Percentiles rank a stretch among this genome's conserved stretches.
These are phyloP conservation scores for Brienomyrus brachyistius DNA, from an alignment of 2,113 vertebrate species.

Conservation along the genomic window DNA sequence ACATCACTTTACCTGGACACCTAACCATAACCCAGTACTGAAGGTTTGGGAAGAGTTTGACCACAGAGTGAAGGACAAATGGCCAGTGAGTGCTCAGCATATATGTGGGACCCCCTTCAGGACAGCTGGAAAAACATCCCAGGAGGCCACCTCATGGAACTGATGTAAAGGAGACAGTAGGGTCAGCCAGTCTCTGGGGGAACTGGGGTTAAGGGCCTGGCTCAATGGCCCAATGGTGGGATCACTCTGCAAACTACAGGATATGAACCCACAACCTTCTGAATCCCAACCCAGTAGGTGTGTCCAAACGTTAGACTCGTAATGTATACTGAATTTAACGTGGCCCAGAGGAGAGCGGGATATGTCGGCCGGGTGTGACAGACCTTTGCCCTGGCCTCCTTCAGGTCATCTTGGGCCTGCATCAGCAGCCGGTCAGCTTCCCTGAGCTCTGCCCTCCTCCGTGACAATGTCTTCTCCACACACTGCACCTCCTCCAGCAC, in stretches of 20 bases:
- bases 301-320: not conserved
- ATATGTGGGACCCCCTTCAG: no score
- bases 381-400: slow-evolving; percentile 62
- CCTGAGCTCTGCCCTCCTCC: slow-evolving; percentile 72
- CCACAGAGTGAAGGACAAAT: not conserved
- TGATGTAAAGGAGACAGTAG: not conserved
- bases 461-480: slow-evolving; percentile 74
- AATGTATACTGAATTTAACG: not conserved
- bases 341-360: not conserved
- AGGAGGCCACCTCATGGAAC: not conserved
- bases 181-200: not conserved
- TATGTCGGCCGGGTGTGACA: not conserved
- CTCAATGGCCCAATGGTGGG: not conserved
- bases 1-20: not conserved
- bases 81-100: no score
- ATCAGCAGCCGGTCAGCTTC: slow-evolving; percentile 70
- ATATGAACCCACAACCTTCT: not conserved
- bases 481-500: slow-evolving; percentile 64
- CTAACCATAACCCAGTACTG: not conserved
- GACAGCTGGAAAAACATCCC: no score
- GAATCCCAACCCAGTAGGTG: not conserved
- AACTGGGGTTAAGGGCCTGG: not conserved
- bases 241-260: not conserved
- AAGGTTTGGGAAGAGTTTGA: not conserved
- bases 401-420: slow-evolving; percentile 68